Evolutionary conservation across 2,797 vertebrate species (phyloP).

Genomic region (Perodicticus potto): DNA sequence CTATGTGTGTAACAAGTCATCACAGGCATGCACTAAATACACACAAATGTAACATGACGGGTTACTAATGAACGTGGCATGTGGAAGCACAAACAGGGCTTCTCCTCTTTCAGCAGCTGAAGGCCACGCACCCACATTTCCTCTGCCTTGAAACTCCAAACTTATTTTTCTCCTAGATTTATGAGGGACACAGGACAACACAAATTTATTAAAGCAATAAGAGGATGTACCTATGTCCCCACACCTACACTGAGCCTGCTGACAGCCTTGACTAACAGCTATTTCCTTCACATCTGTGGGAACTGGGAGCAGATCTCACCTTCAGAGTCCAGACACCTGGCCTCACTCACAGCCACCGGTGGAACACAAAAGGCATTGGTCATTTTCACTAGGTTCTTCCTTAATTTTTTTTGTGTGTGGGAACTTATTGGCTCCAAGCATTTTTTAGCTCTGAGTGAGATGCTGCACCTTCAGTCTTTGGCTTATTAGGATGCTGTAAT

Average conservation of each 20-base stretch:
- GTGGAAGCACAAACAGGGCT: background rate
- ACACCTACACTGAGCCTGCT: background rate
- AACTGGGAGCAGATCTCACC: background rate
- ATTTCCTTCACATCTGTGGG: background rate
- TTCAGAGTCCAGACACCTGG: background rate
- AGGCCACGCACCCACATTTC: background rate
- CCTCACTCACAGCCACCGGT: background rate
- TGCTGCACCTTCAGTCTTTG: background rate
- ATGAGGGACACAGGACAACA: background rate
- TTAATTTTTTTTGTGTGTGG: background rate
- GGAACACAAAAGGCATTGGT: background rate
- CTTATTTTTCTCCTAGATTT: background rate
- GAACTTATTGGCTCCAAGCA: background rate
- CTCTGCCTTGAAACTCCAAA: background rate
- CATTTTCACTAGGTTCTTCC: background rate
- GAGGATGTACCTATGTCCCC: background rate
- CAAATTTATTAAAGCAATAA: background rate
- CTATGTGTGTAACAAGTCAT: background rate
- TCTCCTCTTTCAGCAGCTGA: background rate
- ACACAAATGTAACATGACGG: background rate
- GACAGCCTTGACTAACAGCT: too few species aligned
- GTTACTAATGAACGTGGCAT: background rate
- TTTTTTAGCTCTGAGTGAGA: background rate
- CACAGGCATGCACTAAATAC: background rate
- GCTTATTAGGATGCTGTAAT: conserved; percentile 36